phyloP scores from a whole-genome alignment of 2,113 vertebrate genomes.

The Cheilinus undulatus region DNA sequence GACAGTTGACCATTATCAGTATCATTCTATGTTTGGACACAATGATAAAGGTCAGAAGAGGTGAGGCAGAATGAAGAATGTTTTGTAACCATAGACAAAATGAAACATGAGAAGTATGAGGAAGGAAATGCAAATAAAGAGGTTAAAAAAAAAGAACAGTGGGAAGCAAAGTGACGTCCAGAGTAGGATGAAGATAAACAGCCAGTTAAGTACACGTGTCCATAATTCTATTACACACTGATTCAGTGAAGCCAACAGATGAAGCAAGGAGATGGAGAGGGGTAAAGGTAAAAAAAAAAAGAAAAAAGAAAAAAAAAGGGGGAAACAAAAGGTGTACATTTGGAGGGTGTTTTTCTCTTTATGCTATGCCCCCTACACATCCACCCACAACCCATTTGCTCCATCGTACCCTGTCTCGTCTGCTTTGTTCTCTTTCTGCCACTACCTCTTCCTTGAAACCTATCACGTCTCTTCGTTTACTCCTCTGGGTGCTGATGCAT shows the following conservation, averaged over 20 bases:
- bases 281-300: slow-evolving; percentile 61
- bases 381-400: too few relatives aligned
- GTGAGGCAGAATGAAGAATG: slow-evolving; percentile 35
- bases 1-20: neutral
- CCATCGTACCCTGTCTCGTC: slow-evolving; percentile 20
- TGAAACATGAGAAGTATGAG: slow-evolving; percentile 49
- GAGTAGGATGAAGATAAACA: slow-evolving; percentile 43
- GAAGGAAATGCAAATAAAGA: slow-evolving; percentile 33
- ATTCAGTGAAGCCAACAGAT: slow-evolving; percentile 61
- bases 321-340: slow-evolving; percentile 2
- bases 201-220: slow-evolving; percentile 23
- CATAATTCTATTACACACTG: slow-evolving; percentile 65
- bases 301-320: neutral
- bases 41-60: slow-evolving; percentile 17
- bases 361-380: too few relatives aligned
- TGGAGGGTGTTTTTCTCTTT: neutral
- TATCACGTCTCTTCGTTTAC: slow-evolving; percentile 41
- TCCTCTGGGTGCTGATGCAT: slow-evolving; percentile 41
- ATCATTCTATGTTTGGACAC: neutral
- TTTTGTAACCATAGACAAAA: slow-evolving; percentile 34
- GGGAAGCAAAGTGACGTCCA: slow-evolving; percentile 10
- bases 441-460: slow-evolving; percentile 7
- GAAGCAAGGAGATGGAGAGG: slow-evolving; percentile 26
- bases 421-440: slow-evolving; percentile 24
- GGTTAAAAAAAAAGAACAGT: slow-evolving; percentile 10